phyloP scores from a whole-genome alignment of 2,888 invertebrate genomes.

The Idaea straminata region DNA sequence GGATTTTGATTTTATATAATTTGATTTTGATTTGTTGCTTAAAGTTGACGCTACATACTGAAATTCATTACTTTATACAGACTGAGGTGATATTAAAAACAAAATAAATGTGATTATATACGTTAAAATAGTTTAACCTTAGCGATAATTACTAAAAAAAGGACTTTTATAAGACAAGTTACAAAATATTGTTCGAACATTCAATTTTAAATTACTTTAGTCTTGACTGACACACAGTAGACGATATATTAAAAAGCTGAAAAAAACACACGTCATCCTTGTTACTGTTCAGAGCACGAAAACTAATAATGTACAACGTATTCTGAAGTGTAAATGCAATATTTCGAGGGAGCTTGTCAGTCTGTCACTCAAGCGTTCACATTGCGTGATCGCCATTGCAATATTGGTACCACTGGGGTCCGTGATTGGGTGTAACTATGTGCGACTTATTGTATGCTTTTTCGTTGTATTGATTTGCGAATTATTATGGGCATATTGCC shows the following conservation, averaged over 20 bases:
- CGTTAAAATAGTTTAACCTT: too few species aligned
- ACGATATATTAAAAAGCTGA: neutral
- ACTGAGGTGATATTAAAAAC: too few species aligned
- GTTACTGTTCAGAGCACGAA: conserved; percentile 26
- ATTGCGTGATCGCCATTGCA: conserved; percentile 60
- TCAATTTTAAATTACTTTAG: neutral
- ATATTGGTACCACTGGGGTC: conserved; percentile 33
- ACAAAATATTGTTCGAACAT: neutral
- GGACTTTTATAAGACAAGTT: too few species aligned
- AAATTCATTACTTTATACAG: conserved; percentile 4
- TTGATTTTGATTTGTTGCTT: conserved; percentile 4
- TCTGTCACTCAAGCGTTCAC: conserved; percentile 53
- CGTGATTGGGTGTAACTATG: conserved; percentile 17
- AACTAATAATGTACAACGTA: conserved; percentile 28
- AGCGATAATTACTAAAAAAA: too few species aligned
- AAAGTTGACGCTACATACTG: conserved; percentile 13
- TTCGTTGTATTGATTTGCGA: conserved; percentile 10
- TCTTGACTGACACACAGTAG: neutral
- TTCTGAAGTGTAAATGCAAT: conserved; percentile 47
- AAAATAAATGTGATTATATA: neutral
- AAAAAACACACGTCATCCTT: conserved; percentile 18
- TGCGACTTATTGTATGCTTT: conserved; percentile 11
- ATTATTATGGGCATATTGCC: neutral
- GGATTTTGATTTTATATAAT: conserved; percentile 8
- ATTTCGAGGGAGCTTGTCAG: conserved; percentile 50